These are phyloP conservation scores for Rhegmatorhina hoffmannsi DNA, from an alignment of 2,113 vertebrate genomes.

Conservation along the genomic window DNA sequence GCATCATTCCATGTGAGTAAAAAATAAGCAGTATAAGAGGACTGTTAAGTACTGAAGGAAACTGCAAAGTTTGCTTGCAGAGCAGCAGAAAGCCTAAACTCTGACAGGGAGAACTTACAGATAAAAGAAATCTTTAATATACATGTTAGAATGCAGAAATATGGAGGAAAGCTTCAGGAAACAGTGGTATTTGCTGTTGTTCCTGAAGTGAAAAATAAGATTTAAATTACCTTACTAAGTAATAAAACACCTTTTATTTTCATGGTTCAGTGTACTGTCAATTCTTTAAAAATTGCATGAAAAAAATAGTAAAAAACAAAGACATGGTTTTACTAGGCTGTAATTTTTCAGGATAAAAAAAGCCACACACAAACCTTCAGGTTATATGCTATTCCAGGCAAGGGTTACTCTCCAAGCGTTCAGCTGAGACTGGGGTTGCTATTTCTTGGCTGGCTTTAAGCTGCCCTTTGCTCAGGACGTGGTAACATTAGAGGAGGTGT, in stretches of 20 bases:
- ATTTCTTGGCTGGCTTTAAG: not conserved
- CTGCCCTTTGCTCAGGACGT: not conserved
- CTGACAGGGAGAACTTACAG: not conserved
- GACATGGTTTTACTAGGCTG: not conserved
- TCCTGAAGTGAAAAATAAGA: not conserved
- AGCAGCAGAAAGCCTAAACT: not conserved
- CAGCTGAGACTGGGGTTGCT: not conserved
- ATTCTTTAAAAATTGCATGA: not conserved
- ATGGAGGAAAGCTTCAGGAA: not conserved
- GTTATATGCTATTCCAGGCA: not conserved
- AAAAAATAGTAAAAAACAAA: not conserved
- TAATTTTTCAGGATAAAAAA: not conserved
- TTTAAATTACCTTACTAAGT: not conserved
- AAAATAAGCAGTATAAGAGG: not conserved
- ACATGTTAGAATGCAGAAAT: not conserved
- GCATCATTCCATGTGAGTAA: not conserved
- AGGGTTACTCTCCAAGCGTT: not conserved
- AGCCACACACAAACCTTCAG: rapidly evolving
- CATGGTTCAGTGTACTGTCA: not conserved
- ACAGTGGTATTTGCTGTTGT: not conserved
- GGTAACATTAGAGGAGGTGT: not conserved
- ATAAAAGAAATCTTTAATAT: not conserved
- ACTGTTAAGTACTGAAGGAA: not conserved
- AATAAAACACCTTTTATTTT: not conserved
- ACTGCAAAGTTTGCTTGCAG: not conserved